These are phyloP conservation scores for Tenthredo amoena DNA, from an alignment of 2,888 invertebrate genomes.

Conservation along the genomic window DNA sequence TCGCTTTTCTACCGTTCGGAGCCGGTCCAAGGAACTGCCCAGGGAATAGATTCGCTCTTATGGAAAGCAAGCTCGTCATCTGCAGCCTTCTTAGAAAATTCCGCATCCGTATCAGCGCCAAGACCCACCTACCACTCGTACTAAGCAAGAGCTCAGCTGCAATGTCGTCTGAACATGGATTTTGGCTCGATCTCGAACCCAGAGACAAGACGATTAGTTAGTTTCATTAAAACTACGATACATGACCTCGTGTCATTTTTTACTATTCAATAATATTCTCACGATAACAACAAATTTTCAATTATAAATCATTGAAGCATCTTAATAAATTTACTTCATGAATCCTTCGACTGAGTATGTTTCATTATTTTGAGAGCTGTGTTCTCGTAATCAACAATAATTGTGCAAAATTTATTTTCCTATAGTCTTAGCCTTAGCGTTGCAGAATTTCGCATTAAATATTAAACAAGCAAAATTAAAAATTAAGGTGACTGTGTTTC, in stretches of 20 bases:
- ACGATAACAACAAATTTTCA: not conserved
- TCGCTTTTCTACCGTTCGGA: conserved; percentile 80
- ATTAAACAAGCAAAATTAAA: not conserved
- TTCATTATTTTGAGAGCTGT: not conserved
- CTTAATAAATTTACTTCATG: not conserved
- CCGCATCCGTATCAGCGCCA: conserved; percentile 72
- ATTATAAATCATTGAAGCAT: too few species aligned
- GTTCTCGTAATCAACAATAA: not conserved
- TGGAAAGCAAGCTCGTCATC: conserved; percentile 77
- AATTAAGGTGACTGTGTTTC: not conserved
- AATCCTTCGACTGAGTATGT: not conserved
- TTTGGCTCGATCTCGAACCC: conserved; percentile 72
- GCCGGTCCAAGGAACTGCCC: conserved; percentile 80
- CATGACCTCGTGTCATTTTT: not conserved
- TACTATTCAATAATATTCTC: not conserved
- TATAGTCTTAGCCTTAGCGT: not conserved
- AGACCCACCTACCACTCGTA: conserved; percentile 75
- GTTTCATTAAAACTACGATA: conserved; percentile 1
- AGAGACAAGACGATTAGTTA: conserved; percentile 59
- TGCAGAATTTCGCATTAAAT: not conserved
- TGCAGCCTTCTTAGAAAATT: conserved; percentile 75
- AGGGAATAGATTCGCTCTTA: conserved; percentile 77
- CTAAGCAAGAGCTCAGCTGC: conserved; percentile 66
- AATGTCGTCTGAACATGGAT: conserved; percentile 72
- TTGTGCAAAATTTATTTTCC: not conserved